Percentiles rank a stretch among this genome's conserved stretches.
These are phyloP conservation scores for Hecatera dysodea DNA, from an alignment of 2,888 invertebrate species.

Conservation along the genomic window DNA sequence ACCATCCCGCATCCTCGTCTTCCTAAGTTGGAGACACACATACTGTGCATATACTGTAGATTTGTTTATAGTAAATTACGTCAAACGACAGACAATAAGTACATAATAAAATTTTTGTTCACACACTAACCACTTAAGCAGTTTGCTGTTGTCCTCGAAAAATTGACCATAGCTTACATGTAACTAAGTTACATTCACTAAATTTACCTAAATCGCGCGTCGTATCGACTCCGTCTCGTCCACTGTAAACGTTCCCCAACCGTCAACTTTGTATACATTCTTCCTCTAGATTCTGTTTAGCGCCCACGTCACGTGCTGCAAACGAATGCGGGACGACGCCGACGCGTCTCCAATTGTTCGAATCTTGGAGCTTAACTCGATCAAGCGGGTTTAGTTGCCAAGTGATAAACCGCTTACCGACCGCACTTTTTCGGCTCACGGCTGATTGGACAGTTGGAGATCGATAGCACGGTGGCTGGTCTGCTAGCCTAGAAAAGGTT, in stretches of 20 bases:
- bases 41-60: too few relatives aligned
- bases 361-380: slow-evolving; percentile 89
- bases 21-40: too few relatives aligned
- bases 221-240: slow-evolving; percentile 59
- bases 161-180: too few relatives aligned
- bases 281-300: slow-evolving; percentile 52
- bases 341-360: slow-evolving; percentile 86
- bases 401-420: slow-evolving; percentile 84
- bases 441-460: slow-evolving; percentile 59
- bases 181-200: too few relatives aligned
- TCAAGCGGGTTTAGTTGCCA: slow-evolving; percentile 80
- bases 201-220: not conserved
- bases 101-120: too few relatives aligned
- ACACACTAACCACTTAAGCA: too few relatives aligned
- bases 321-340: slow-evolving; percentile 80
- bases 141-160: too few relatives aligned
- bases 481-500: slow-evolving; percentile 56
- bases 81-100: too few relatives aligned
- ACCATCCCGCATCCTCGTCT: too few relatives aligned
- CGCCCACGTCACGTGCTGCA: slow-evolving; percentile 80
- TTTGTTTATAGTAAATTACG: too few relatives aligned
- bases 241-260: slow-evolving; percentile 45
- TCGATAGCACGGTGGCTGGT: slow-evolving; percentile 66
- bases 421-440: slow-evolving; percentile 59
- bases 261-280: slow-evolving; percentile 54